These are phyloP conservation scores for fruit fly (Drosophila melanogaster) DNA, from an alignment of 1,140 invertebrate species.

Conservation along the genomic window DNA sequence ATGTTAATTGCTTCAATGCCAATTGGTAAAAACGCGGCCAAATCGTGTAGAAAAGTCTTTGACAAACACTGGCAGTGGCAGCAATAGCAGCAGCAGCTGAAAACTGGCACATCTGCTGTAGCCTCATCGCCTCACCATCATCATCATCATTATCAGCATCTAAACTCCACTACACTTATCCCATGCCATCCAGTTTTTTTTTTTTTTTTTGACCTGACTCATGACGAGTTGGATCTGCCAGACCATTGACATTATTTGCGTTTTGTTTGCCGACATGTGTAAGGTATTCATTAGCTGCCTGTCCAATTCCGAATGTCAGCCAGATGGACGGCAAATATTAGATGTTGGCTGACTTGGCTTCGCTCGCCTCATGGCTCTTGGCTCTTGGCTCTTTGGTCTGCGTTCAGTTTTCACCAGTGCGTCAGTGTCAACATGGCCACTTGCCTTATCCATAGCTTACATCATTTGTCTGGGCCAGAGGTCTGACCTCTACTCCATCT, in stretches of 20 bases:
- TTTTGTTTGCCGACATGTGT: slow-evolving; percentile 81
- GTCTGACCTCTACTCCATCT: slow-evolving; percentile 29
- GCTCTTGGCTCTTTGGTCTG: slow-evolving; percentile 60
- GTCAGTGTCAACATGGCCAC: slow-evolving; percentile 69
- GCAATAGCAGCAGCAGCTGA: slow-evolving; percentile 15
- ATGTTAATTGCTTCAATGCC: slow-evolving; percentile 83
- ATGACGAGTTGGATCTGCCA: slow-evolving; percentile 45
- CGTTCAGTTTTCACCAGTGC: slow-evolving; percentile 70
- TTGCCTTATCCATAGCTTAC: slow-evolving; percentile 72
- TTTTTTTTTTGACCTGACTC: slow-evolving; percentile 46
- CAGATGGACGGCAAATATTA: slow-evolving; percentile 71
- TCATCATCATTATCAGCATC: slow-evolving; percentile 34
- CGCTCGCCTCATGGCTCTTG: too few species aligned
- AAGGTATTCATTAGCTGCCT: slow-evolving; percentile 80
- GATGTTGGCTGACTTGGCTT: slow-evolving; percentile 51
- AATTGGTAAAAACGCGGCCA: slow-evolving; percentile 80
- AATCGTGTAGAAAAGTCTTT: slow-evolving; percentile 80
- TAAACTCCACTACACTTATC: not conserved
- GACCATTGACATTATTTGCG: slow-evolving; percentile 80
- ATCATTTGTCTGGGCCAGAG: slow-evolving; percentile 62
- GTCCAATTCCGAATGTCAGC: slow-evolving; percentile 75
- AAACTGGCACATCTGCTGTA: slow-evolving; percentile 55
- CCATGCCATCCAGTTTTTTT: slow-evolving; percentile 17
- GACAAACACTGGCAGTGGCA: slow-evolving; percentile 71
- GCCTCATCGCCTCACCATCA: slow-evolving; percentile 22